Conservation (phyloP, 1,140 invertebrate species). For the Drosophila neocordata region DNA sequence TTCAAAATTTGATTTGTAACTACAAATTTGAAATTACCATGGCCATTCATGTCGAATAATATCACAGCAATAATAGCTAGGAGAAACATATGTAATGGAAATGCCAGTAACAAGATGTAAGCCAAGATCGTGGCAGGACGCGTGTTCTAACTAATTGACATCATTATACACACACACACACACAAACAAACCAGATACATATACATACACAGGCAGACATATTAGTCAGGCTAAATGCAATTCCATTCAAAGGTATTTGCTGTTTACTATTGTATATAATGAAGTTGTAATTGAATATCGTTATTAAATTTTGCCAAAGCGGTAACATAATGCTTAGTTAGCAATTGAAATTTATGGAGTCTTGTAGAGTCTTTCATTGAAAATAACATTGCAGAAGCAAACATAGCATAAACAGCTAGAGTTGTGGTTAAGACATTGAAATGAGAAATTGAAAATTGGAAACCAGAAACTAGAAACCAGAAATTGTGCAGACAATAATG, state of each 20-base stretch:
- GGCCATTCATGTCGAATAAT: not conserved
- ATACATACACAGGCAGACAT: too few species aligned
- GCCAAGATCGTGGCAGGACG: constrained; percentile 1
- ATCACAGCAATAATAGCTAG: constrained; percentile 37
- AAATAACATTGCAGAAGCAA: constrained; percentile 28
- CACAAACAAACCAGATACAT: too few species aligned
- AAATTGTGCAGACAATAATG: not conserved
- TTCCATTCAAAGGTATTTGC: too few species aligned
- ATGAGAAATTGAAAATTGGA: constrained; percentile 14
- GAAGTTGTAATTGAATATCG: constrained; percentile 70
- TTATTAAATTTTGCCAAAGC: constrained; percentile 43
- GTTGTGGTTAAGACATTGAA: not conserved
- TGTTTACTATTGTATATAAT: constrained; percentile 46
- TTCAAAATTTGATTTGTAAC: not conserved
- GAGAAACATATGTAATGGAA: constrained; percentile 34
- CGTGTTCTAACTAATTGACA: constrained; percentile 48
- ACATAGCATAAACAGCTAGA: not conserved
- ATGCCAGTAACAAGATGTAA: constrained; percentile 54
- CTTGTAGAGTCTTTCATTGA: constrained; percentile 3
- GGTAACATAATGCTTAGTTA: constrained; percentile 34
- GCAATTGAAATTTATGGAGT: constrained; percentile 36
- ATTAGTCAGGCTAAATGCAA: too few species aligned
- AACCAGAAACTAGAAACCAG: constrained; percentile 43
- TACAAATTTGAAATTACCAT: constrained; percentile 1
- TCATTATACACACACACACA: constrained; percentile 30